Base-by-base conservation (phyloP, 2,888 invertebrate species). In the Pollenia angustigena region DNA sequence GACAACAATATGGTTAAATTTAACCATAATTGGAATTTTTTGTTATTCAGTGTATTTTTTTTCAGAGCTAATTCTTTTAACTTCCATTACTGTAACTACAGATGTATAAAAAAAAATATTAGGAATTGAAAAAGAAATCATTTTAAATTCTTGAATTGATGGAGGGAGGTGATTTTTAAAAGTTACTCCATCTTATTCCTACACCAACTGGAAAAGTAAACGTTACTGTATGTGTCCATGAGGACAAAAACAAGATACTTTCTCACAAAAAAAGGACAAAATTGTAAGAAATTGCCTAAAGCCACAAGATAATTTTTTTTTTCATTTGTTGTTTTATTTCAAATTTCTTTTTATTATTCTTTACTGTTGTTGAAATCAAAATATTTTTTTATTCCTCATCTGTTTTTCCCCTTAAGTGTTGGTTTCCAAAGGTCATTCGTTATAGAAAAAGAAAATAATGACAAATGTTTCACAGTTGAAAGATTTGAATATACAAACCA, bases 341-440 rank as follows among this genome's bases (percentile, higher is more conserved):
- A 32, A n/a, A n/a, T 32, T 32, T 6, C 62, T 32, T 68, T 23
- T 76, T 18, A 42, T 12, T 72, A 44, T 14, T 52, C 42, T 9
- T 44, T n/a, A 40, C 44, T 18, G 23, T 40, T 40, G 50, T n/a
- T n/a, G 9, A 71, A 64, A 6, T n/a, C 71, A 48, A 76, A 64
- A 42, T 66, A 14, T 58, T 16, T 48, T 42, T 80, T 56, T 76
- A 42, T 78, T 79, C 71, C 62, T 72, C 7, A 18, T 56, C 16
- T 64, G 6, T 71, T 58, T 60, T 72, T 60, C 2, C 60, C 52
- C 16, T 60, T 71, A 68, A 71, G 74, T 74, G 46, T 56, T 69
- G 74, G 52, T 56, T 75, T 81, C n/a, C 50, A 87, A 79, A 85
- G 81, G 81, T 79, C 81, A 81, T 85, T 85, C 81, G 81, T 81